A percentile compares a stretch with the other conserved stretches of the same genome.
phyloP scores from a whole-genome alignment of 2,797 vertebrate species.

The Melanotaenia parkinsoni region DNA sequence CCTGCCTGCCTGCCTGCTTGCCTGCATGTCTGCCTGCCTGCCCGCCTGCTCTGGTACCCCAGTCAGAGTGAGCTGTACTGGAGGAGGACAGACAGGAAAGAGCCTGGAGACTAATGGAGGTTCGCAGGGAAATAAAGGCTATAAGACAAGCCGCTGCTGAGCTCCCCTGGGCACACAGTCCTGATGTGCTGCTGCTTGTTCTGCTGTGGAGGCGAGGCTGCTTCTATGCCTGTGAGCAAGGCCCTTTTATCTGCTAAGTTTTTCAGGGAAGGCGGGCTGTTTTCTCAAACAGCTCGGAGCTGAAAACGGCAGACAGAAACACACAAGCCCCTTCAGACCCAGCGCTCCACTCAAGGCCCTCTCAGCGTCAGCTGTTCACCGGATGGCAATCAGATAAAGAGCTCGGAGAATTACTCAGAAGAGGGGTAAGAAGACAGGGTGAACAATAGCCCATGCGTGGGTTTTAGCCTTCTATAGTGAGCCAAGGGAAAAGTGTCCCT shows the following conservation, averaged over 20 bases:
- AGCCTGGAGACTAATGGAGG: slow-evolving; percentile 69
- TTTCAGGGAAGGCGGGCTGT: slow-evolving; percentile 72
- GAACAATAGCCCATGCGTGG: slow-evolving; percentile 82
- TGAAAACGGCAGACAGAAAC: slow-evolving; percentile 86
- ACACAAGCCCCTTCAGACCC: slow-evolving; percentile 86
- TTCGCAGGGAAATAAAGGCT: slow-evolving; percentile 67
- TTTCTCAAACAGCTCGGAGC: slow-evolving; percentile 86
- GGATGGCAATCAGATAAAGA: slow-evolving; percentile 89
- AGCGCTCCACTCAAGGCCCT: slow-evolving; percentile 81
- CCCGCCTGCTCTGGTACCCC: slow-evolving; percentile 51
- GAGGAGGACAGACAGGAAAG: slow-evolving; percentile 68
- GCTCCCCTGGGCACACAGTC: slow-evolving; percentile 70
- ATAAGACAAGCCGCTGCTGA: slow-evolving; percentile 65
- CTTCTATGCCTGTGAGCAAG: slow-evolving; percentile 76
- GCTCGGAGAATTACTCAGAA: slow-evolving; percentile 81
- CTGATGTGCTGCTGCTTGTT: slow-evolving; percentile 73
- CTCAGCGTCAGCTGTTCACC: slow-evolving; percentile 87
- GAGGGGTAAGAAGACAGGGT: slow-evolving; percentile 70
- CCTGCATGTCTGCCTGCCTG: slow-evolving; percentile 42
- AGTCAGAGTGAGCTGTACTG: slow-evolving; percentile 73
- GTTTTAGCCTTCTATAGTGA: slow-evolving; percentile 76
- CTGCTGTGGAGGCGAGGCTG: slow-evolving; percentile 61
- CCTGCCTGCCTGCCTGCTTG: slow-evolving; percentile 44
- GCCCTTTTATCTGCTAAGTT: slow-evolving; percentile 88
- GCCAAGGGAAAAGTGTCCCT: slow-evolving; percentile 66